Evolutionary conservation across 2,888 invertebrate genomes (phyloP), one percentile per base, ranked within the genome.

Genomic region (Papilio demoleus): DNA sequence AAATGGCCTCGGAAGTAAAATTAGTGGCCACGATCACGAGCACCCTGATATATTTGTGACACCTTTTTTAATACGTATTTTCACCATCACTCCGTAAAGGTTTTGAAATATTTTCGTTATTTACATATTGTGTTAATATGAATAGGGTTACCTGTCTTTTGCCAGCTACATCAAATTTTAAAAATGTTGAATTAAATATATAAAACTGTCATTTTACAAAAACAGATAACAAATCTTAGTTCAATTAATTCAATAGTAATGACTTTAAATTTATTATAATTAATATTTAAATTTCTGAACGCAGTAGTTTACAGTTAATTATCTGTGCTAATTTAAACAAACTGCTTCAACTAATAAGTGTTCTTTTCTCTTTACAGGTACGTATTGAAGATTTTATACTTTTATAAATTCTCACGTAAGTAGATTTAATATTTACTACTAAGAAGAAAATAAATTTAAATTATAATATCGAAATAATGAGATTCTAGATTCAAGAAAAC

Each of bases 21-120:
- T 88, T 73, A 83, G 88, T 81, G 84, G 75, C 82, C 77, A 85
- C 86, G 81, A 85, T 85, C 90, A 88, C 84, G 78, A 86, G 88
- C 84, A 83, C 84, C 83, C 75, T 17, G 27, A 56, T 19, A 14
- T 59, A 31, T 59, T 62, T 17, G 40, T 40, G 31, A 50, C 19
- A 17, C 14, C 4, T 12, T 38, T 59, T 31, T 4, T 3, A n/a
- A n/a, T n/a, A n/a, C n/a, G n/a, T n/a, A n/a, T n/a, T n/a, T n/a
- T n/a, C n/a, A n/a, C n/a, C n/a, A n/a, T n/a, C n/a, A n/a, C n/a
- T n/a, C n/a, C n/a, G n/a, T n/a, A n/a, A n/a, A n/a, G n/a, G n/a
- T n/a, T n/a, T n/a, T n/a, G n/a, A n/a, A n/a, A n/a, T n/a, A n/a
- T n/a, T n/a, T n/a, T n/a, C n/a, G n/a, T n/a, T n/a, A n/a, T n/a